phyloP scores from a whole-genome alignment of 2,797 vertebrate genomes.

The Melanotaenia boesemani region DNA sequence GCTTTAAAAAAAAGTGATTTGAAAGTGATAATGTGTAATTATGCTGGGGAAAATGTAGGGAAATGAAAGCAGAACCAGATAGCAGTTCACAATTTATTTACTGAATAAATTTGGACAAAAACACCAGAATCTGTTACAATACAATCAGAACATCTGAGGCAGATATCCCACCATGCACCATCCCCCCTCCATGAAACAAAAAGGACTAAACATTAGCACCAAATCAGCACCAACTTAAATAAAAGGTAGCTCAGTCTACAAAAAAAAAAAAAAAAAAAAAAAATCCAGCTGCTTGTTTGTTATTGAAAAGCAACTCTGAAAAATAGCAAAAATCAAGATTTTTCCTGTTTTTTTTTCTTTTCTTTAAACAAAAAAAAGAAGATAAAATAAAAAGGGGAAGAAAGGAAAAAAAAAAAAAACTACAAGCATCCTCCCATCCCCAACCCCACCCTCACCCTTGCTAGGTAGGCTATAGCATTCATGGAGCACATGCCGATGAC shows the following conservation, averaged over 20 bases:
- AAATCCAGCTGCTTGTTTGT: conserved; percentile 51
- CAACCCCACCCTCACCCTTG: conserved; percentile 77
- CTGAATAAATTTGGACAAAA: conserved; percentile 99
- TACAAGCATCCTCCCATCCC: conserved; percentile 65
- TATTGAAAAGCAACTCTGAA: conserved; percentile 82
- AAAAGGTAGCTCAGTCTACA: conserved; percentile 89
- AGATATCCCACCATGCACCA: conserved; percentile 97
- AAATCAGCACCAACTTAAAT: conserved; percentile 90
- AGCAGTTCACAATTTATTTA: conserved; percentile 99
- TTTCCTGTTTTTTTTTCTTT: conserved; percentile 78
- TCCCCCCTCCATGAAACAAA: conserved; percentile 84
- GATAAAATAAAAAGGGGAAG: no score
- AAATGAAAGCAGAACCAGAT: conserved; percentile 77
- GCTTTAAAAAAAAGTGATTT: no score
- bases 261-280: conserved; percentile 84
- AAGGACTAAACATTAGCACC: conserved; percentile 92
- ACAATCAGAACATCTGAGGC: conserved; percentile 99
- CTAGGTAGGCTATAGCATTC: conserved; percentile 93
- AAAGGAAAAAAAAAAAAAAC: conserved; percentile 3
- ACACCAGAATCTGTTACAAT: conserved; percentile 99
- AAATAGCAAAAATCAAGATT: conserved; percentile 81
- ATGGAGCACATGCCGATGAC: conserved; percentile 97
- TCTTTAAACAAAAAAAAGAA: conserved; percentile 35
- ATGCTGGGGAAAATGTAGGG: background rate
- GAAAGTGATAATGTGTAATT: background rate